Conservation (phyloP, 2,797 vertebrate genomes). For the Smutsia gigantea region DNA sequence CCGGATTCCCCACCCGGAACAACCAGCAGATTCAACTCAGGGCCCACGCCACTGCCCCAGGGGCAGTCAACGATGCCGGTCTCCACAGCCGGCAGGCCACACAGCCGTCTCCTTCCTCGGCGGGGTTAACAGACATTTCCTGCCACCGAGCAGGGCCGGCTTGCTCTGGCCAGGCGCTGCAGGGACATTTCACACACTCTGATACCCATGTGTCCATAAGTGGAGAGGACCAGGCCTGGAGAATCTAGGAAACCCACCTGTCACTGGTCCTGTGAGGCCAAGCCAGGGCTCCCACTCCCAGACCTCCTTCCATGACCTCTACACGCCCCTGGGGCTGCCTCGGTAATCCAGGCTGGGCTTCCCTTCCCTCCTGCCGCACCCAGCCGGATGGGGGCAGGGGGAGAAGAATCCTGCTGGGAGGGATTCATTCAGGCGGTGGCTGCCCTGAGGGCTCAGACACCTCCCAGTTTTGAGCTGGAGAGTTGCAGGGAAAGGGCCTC, state of each 20-base stretch:
- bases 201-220: not conserved
- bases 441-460: not conserved
- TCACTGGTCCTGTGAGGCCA: not conserved
- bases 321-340: not conserved
- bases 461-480: not conserved
- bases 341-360: not conserved
- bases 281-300: not conserved
- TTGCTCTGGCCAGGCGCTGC: not conserved
- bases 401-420: not conserved
- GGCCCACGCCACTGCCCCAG: not conserved
- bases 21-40: not conserved
- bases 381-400: not conserved
- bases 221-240: fast-evolving
- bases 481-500: not conserved
- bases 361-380: not conserved
- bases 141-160: not conserved
- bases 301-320: not conserved
- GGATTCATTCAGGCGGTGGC: not conserved
- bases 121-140: not conserved
- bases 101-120: not conserved
- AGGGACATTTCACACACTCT: not conserved
- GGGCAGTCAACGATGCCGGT: not conserved
- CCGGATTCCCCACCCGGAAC: not conserved
- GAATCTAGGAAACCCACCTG: too few species aligned
- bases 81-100: not conserved